Evolutionary conservation across 2,797 vertebrate genomes (phyloP), one percentile per base, ranked within the genome.

Genomic region (Clarias platycephalus): DNA sequence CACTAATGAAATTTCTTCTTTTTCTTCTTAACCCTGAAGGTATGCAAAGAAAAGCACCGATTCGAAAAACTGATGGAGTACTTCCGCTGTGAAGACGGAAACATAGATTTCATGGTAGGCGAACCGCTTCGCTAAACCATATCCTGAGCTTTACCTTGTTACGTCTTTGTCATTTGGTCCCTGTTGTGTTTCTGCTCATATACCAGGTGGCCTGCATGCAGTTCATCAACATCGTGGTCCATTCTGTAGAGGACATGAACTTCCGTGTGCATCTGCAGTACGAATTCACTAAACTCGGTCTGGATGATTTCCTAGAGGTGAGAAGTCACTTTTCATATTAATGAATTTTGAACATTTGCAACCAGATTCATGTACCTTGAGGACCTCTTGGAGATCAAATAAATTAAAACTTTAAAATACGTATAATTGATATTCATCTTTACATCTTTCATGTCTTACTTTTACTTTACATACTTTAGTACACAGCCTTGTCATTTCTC

Each of bases 41-140:
- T 99, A 75, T 99, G 98, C 90, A 97, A 98, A 90, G 98, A 99
- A 91, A 95, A 97, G 86, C 96, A 98, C 87, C 97, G 98, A 85
- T 99, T 99, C 44, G 98, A 99, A 93, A 96, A 97, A 90, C 94
- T 99, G 84, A 99, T 99, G 98, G 98, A 98, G 28, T 97, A 98
- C 55, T 99, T 99, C 92, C 96, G 96, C 82, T 94, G 96, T 1
- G 98, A 99, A 91, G 98, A 99, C 87, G 97, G 96, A 92, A 99
- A 97, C 94, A 98, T 99, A 0, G 98, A 99, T 93, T 99, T 97
- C 93, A 98, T 99, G 98, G 98, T 98, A 87, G 91, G 94, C 53
- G 16, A 84, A 68, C n/a, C 2, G 31, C 40, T 81, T 62, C 20
- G 6, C 53, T 20, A 12, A 44, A 31, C 7, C 70, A 10, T 55